Conservation (phyloP, 37 sponge, comb jelly and placozoan genomes). For the Petrosia ficiformis region DNA sequence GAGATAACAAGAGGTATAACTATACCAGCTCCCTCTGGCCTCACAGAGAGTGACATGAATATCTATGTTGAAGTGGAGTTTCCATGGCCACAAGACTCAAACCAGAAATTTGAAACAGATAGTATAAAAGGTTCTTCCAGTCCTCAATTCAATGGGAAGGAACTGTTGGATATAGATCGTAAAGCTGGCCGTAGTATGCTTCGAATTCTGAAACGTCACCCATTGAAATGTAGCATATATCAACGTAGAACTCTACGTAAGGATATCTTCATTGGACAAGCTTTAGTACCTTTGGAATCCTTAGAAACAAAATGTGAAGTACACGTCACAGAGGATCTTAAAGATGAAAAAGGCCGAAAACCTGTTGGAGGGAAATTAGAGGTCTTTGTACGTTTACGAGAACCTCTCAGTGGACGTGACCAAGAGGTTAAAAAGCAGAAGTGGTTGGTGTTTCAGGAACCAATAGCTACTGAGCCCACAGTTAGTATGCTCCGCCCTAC, state of each 20-base stretch:
- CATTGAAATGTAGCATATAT: slow-evolving; percentile 58
- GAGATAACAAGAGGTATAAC: slow-evolving; percentile 53
- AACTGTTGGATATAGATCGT: slow-evolving; percentile 79
- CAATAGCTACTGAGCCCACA: slow-evolving; percentile 32
- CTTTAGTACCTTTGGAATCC: slow-evolving; percentile 37
- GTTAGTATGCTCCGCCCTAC: slow-evolving; percentile 31
- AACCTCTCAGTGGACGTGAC: slow-evolving; percentile 66
- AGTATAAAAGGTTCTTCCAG: slow-evolving; percentile 41
- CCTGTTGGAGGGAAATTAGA: slow-evolving; percentile 76
- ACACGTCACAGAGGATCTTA: slow-evolving; percentile 26
- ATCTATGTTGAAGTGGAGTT: slow-evolving; percentile 85
- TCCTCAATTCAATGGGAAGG: slow-evolving; percentile 66
- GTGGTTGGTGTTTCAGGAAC: slow-evolving; percentile 62
- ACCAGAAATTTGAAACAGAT: slow-evolving; percentile 40
- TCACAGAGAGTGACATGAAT: slow-evolving; percentile 72
- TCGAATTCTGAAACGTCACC: slow-evolving; percentile 71
- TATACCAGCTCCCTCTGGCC: slow-evolving; percentile 59
- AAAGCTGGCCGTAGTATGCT: slow-evolving; percentile 56
- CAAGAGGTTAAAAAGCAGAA: slow-evolving; percentile 46
- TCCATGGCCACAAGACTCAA: slow-evolving; percentile 76
- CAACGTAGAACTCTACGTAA: slow-evolving; percentile 57
- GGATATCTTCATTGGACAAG: slow-evolving; percentile 56
- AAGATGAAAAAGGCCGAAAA: slow-evolving; percentile 66
- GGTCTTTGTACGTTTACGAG: slow-evolving; percentile 59
- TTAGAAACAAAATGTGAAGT: slow-evolving; percentile 73